Conservation (phyloP, 2,888 invertebrate genomes). For the Phytoseiulus persimilis region DNA sequence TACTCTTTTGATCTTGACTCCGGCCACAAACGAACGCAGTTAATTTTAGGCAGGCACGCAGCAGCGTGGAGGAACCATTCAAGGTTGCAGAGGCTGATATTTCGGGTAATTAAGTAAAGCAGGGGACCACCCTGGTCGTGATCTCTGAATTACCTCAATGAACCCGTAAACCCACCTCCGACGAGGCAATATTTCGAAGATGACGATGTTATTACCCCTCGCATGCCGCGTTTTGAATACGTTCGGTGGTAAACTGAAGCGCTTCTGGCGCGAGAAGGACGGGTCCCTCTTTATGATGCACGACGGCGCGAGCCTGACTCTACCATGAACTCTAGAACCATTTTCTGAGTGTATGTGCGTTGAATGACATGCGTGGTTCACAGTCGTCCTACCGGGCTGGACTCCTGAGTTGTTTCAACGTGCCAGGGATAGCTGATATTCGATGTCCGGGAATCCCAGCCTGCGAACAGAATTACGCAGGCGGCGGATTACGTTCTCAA, state of each 20-base stretch:
- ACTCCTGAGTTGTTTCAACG: too few relatives aligned
- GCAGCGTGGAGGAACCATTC: neutral
- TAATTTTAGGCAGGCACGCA: neutral
- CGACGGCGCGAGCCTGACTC: neutral
- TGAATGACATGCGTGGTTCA: neutral
- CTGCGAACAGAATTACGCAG: too few relatives aligned
- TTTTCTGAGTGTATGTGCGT: neutral
- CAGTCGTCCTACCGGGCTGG: too few relatives aligned
- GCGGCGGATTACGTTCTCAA: neutral
- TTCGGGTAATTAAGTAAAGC: neutral
- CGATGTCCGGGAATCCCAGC: too few relatives aligned
- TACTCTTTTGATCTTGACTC: too few relatives aligned
- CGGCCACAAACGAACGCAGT: too few relatives aligned
- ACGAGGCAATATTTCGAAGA: neutral
- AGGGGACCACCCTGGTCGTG: neutral
- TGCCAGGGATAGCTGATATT: too few relatives aligned
- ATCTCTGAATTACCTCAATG: neutral
- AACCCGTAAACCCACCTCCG: neutral
- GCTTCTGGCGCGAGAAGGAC: neutral
- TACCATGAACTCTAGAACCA: neutral
- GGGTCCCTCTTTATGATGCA: neutral
- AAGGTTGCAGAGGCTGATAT: too few relatives aligned
- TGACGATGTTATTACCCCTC: neutral
- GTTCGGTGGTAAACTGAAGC: neutral
- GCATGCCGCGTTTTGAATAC: neutral